These are phyloP conservation scores for Rotaria sp. DNA, from an alignment of 2,888 invertebrate species.

Conservation along the genomic window DNA sequence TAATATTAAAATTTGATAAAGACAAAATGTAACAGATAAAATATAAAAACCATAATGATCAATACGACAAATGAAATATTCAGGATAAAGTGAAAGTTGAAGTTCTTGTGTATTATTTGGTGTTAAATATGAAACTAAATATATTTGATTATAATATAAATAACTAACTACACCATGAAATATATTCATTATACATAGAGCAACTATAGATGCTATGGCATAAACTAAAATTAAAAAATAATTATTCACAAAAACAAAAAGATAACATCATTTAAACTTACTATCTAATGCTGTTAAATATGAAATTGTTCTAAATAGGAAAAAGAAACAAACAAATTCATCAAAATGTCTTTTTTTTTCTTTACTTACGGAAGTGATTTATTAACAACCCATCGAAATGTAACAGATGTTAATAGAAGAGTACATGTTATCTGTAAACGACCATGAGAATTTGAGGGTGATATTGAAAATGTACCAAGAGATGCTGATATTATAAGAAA, in stretches of 20 bases:
- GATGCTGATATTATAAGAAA: background rate
- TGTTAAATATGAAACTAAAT: background rate
- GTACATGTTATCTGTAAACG: conserved; percentile 29
- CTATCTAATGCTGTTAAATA: conserved; percentile 19
- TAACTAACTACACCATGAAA: conserved; percentile 19
- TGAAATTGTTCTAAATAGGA: background rate
- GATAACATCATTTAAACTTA: background rate
- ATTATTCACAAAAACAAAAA: background rate
- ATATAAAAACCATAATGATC: background rate
- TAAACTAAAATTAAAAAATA: background rate
- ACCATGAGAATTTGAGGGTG: conserved; percentile 12
- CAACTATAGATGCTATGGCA: background rate
- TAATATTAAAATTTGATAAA: conserved; percentile 10
- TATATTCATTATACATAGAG: conserved; percentile 9
- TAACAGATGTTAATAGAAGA: background rate
- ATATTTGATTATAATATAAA: conserved; percentile 5
- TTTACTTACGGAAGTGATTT: conserved; percentile 12
- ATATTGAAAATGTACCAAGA: background rate
- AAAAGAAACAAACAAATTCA: background rate
- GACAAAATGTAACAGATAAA: background rate
- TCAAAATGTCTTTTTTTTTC: background rate
- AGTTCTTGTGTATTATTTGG: background rate
- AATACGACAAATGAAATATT: background rate
- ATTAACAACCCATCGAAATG: conserved; percentile 25
- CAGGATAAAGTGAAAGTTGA: background rate